Percentiles rank a stretch among this genome's conserved stretches.
Evolutionary conservation across 2,888 invertebrate genomes (phyloP).

Genomic region (Sarcophaga caerulescens): DNA sequence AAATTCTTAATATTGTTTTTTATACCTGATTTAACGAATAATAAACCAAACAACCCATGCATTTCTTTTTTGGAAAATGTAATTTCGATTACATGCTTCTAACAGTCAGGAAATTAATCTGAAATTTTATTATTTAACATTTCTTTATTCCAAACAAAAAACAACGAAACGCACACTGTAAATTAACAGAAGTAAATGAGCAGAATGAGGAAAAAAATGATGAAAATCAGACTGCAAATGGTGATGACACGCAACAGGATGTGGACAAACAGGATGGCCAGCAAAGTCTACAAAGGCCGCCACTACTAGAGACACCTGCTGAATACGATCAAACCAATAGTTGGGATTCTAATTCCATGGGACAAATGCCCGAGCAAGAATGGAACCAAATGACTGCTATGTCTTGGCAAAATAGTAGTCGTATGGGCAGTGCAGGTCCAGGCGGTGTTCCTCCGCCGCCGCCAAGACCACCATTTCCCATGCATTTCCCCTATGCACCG

Average conservation of each 20-base stretch:
- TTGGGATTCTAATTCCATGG: constrained; percentile 72
- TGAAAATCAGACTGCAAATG: constrained; percentile 42
- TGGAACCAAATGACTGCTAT: constrained; percentile 75
- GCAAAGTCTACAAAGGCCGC: constrained; percentile 70
- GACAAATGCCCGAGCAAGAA: constrained; percentile 67
- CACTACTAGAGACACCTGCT: constrained; percentile 76
- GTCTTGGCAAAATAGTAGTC: constrained; percentile 72
- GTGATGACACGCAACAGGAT: constrained; percentile 48
- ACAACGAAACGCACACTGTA: neutral
- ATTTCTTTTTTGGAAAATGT: constrained; percentile 32
- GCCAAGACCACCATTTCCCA: constrained; percentile 72
- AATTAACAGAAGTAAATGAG: constrained; percentile 60
- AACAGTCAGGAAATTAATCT: constrained; percentile 47
- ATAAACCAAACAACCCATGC: constrained; percentile 59
- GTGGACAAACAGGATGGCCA: constrained; percentile 20
- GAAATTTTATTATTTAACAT: constrained; percentile 47
- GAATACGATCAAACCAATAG: constrained; percentile 73
- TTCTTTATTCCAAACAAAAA: constrained; percentile 35
- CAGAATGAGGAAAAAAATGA: constrained; percentile 69
- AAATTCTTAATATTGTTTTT: neutral
- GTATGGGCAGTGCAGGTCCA: constrained; percentile 64
- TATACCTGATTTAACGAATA: neutral
- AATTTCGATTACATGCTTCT: constrained; percentile 29
- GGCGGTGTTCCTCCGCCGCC: constrained; percentile 71
- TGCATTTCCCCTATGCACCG: constrained; percentile 64